Conservation (phyloP, 2,113 vertebrate genomes). For the Lepidiolamprologus cunningtoni region DNA sequence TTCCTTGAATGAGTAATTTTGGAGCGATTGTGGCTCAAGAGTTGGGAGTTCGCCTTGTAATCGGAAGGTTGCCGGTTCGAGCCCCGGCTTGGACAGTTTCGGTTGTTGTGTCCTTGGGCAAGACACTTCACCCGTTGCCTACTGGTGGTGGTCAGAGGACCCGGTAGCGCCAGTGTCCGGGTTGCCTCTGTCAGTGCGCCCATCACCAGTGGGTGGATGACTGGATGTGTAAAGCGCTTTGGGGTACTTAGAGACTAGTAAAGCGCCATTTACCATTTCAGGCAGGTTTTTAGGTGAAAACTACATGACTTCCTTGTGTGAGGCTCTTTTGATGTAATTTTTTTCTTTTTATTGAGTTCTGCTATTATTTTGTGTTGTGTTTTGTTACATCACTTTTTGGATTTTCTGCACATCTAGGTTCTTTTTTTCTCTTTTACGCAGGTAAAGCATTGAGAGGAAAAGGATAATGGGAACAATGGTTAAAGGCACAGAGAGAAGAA, state of each 20-base stretch:
- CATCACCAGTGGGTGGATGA: not conserved
- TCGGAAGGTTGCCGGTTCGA: not conserved
- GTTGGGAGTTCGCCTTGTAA: not conserved
- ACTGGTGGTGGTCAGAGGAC: no score
- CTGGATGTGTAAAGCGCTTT: fast-evolving
- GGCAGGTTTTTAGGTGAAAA: not conserved
- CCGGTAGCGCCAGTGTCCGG: no score
- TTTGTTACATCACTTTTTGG: not conserved
- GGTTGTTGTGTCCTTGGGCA: no score
- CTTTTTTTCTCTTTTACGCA: not conserved
- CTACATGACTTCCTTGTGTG: not conserved
- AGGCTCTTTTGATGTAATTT: not conserved
- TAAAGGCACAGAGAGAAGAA: not conserved
- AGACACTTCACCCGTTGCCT: no score
- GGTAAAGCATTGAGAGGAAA: not conserved
- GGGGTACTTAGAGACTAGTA: not conserved
- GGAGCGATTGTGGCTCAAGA: not conserved
- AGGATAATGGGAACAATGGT: not conserved
- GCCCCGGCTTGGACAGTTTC: no score
- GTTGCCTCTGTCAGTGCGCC: fast-evolving
- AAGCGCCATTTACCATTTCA: fast-evolving
- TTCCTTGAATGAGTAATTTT: not conserved
- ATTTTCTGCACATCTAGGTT: not conserved
- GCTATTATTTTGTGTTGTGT: not conserved
- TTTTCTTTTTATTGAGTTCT: not conserved